Evolutionary conservation across 1,140 invertebrate species (phyloP), one percentile per base, ranked within the genome.

Genomic region (Oryctes rhinoceros): DNA sequence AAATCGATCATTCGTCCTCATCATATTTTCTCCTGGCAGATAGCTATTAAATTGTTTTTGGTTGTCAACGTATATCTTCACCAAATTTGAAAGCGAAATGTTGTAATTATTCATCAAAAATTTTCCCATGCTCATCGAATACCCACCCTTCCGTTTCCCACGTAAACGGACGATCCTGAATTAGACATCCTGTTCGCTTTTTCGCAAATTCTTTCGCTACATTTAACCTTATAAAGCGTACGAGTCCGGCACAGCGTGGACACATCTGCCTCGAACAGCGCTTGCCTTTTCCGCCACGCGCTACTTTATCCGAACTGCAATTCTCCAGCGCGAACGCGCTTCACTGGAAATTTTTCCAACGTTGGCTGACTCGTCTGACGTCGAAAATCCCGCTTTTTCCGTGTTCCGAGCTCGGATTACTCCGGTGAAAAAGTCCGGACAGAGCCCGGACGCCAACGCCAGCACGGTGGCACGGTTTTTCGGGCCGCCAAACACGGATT

Each of bases 401-500:
- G 3, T 37, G 24, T 30, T 35, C 65, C 30, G 6, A 71, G 24
- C 15, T 24, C 65, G 65, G 65, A 71, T 71, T 71, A 71, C 65
- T 71, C 20, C 65, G 24, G 65, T 35, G 65, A 71, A 71, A 71
- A 71, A 71, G 65, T 71, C 65, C 65, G 53, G 53, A 18, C 53
- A n/a, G 24, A 71, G 3, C 4, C 65, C 65, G 53, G 53, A 13
- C 53, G 15, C 53, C 15, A 18, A n/a, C 6, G 18, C 6, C 18
- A 18, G 53, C 18, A n/a, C 53, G 65, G 24, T 9, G 24, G 35
- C 65, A 71, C 20, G 20, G 65, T 71, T 71, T 71, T 71, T 71
- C 65, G 65, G 65, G 24, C 65, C 65, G 65, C 65, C 65, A 71
- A 71, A 71, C 65, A 71, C 65, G 65, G 65, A 71, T 71, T 71